Evolutionary conservation across 2,113 vertebrate genomes (phyloP).

Genomic region (Gadus macrocephalus): DNA sequence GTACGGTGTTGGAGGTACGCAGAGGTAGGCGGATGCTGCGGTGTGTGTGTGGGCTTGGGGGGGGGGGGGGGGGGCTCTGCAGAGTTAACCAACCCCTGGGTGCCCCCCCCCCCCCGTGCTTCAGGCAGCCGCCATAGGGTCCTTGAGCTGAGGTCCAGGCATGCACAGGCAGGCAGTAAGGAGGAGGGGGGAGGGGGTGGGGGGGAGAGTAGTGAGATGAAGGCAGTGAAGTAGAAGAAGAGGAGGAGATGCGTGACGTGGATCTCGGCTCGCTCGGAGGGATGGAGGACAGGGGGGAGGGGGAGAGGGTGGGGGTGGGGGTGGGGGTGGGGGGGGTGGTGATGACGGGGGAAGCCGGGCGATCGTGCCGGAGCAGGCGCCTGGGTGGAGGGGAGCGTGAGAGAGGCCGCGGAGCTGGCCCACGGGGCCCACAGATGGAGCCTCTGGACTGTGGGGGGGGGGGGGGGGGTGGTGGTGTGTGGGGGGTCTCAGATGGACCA

Average conservation of each 20-base stretch:
- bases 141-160: slow-evolving; percentile 29
- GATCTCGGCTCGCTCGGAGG: slow-evolving; percentile 20
- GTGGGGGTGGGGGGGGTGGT: slow-evolving; percentile 16
- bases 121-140: slow-evolving; percentile 36
- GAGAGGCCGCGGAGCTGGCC: slow-evolving; percentile 54
- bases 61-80: neutral
- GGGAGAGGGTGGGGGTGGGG: slow-evolving; percentile 21
- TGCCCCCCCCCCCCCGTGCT: neutral
- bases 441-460: slow-evolving; percentile 44
- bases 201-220: neutral
- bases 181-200: neutral
- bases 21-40: no score
- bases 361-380: slow-evolving; percentile 42
- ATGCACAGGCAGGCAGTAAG: slow-evolving; percentile 8
- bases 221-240: neutral
- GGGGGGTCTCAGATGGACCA: slow-evolving; percentile 44
- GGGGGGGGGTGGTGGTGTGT: neutral
- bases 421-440: slow-evolving; percentile 54
- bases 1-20: no score
- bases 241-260: no score
- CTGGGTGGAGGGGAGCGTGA: slow-evolving; percentile 52
- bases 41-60: no score
- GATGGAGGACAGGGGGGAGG: slow-evolving; percentile 10
- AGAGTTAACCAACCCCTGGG: slow-evolving; percentile 33
- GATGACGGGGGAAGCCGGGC: slow-evolving; percentile 15